Base-by-base conservation (phyloP, 23 tunicate genomes). In the Aplidium turbinatum region DNA sequence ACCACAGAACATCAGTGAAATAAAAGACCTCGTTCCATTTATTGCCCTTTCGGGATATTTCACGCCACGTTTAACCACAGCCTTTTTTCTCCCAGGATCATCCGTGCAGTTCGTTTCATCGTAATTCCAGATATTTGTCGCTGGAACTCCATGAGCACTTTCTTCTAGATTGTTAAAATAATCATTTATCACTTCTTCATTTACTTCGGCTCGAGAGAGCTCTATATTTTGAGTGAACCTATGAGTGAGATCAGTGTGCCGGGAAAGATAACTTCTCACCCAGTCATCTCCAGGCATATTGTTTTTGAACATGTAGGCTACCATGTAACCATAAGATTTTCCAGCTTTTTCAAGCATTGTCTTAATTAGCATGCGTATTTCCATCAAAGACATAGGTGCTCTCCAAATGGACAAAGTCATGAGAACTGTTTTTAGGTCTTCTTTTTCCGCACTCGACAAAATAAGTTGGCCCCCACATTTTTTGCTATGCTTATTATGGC, bases 41-140 rank as follows among this genome's bases (percentile, higher is more conserved):
- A 38, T 67, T 19, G 30, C 30, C 22, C 73, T 20, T 67, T 67
- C 73, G 4, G 73, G 73, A 67, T 67, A 67, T 67, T 67, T 35
- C 27, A 67, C 26, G 6, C 73, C 58, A 7, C 58, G 20, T 38
- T 40, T 38, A 9, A 36, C 16, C 4, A 25, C 5, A 40, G 29
- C 6, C 45, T 23, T 26, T 32, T 62, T 67, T 13, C 52, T 9
- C 29, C 73, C 73, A 4, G 73, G 73, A 4, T 67, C 73, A 38
- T 26, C 68, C 68, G 35, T 60, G 3, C 29, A 60, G 31, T 60
- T 60, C 4, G 68, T 60, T 30, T 60, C 52, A 38, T 38, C 73
- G 38, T 67, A 67, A 25, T 67, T 67, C 28, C 18, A 19, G 6
- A 67, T 67, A 25, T 67, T 38, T 9, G 16, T 3, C 3, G 53